Evolutionary conservation across 2,888 invertebrate species (phyloP).

Genomic region (Mellilla xanthometata): DNA sequence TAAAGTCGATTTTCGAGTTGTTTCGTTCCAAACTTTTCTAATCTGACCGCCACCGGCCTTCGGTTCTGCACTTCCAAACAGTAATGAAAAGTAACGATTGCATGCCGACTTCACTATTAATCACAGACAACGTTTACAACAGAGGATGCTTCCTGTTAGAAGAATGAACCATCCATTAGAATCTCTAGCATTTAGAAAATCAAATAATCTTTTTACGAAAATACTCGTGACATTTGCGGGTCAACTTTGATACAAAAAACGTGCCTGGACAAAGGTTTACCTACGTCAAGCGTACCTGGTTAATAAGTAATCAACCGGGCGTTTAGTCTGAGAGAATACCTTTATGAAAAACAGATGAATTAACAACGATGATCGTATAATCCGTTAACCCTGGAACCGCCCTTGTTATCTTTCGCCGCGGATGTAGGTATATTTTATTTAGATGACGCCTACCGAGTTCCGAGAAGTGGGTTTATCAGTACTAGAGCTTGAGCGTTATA

Average conservation of each 20-base stretch:
- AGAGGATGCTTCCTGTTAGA: conserved; percentile 26
- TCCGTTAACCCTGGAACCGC: conserved; percentile 42
- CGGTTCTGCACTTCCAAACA: conserved; percentile 75
- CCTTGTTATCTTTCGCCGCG: conserved; percentile 54
- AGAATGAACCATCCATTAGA: conserved; percentile 17
- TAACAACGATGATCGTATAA: conserved; percentile 37
- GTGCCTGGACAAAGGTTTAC: conserved; percentile 21
- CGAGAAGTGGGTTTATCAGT: conserved; percentile 7
- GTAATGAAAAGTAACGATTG: conserved; percentile 83
- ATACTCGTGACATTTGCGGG: background rate
- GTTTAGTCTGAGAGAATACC: conserved; percentile 26
- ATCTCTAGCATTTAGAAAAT: conserved; percentile 1
- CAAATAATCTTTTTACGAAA: background rate
- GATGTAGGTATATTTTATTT: conserved; percentile 67
- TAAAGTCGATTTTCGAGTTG: conserved; percentile 81
- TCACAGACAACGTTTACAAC: conserved; percentile 55
- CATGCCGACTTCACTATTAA: conserved; percentile 76
- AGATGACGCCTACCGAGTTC: conserved; percentile 69
- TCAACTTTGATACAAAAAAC: conserved; percentile 9
- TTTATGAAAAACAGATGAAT: conserved; percentile 28
- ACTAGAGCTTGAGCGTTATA: conserved; percentile 5
- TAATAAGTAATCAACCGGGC: conserved; percentile 25
- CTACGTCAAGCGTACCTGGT: conserved; percentile 21
- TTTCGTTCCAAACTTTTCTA: conserved; percentile 76
- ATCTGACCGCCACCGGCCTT: conserved; percentile 74